Conservation (phyloP, 37 sponge, comb jelly and placozoan species). For the Sycon ciliatum region DNA sequence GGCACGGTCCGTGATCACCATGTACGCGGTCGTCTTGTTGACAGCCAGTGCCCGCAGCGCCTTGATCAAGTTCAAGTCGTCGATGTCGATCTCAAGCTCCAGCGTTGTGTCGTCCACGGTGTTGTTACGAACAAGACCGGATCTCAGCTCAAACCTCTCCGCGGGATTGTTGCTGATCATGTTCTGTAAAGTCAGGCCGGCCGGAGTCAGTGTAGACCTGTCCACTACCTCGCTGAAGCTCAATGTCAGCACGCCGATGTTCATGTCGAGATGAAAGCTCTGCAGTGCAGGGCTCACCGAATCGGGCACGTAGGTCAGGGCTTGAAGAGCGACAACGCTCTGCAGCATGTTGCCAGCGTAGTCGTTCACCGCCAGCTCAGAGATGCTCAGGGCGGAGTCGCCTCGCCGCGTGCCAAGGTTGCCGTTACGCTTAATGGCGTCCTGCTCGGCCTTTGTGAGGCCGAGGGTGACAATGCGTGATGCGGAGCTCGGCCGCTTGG, state of each 20-base stretch:
- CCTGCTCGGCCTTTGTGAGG: too few relatives aligned
- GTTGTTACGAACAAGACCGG: too few relatives aligned
- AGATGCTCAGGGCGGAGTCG: too few relatives aligned
- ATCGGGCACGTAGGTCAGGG: constrained; percentile 34
- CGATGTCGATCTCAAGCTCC: constrained; percentile 43
- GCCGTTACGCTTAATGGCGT: too few relatives aligned
- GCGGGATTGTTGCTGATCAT: background rate
- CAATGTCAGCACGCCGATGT: constrained; percentile 53
- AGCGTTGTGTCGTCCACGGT: too few relatives aligned
- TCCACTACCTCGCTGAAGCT: constrained; percentile 74
- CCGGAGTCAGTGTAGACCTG: constrained; percentile 33
- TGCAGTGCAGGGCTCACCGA: constrained; percentile 46
- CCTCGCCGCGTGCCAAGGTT: too few relatives aligned
- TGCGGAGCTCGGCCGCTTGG: too few relatives aligned
- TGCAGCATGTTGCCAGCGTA: constrained; percentile 71
- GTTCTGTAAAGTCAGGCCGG: constrained; percentile 63
- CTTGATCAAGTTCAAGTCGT: constrained; percentile 74
- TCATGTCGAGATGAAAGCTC: constrained; percentile 65
- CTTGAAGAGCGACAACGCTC: background rate
- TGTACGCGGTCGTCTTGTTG: constrained; percentile 41
- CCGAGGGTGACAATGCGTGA: too few relatives aligned
- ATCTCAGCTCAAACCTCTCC: too few relatives aligned
- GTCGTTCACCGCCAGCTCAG: constrained; percentile 52
- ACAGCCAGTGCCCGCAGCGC: constrained; percentile 12
- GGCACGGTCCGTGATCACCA: constrained; percentile 41